Percentiles rank a stretch among this genome's conserved stretches.
These are phyloP conservation scores for Lasioglossum zephyrum DNA, from an alignment of 2,888 invertebrate species.

Conservation along the genomic window DNA sequence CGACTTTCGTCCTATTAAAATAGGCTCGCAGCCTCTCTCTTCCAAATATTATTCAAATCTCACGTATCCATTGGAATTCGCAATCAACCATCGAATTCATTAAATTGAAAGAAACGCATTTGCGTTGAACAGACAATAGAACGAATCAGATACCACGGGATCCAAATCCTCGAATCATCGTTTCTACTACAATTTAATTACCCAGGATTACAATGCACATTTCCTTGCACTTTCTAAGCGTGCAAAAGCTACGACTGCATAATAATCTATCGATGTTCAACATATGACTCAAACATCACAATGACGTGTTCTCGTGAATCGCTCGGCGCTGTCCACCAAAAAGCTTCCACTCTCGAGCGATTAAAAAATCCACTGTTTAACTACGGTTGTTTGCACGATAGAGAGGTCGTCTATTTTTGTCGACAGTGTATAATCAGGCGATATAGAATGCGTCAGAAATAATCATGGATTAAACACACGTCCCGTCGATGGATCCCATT, in stretches of 20 bases:
- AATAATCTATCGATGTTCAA: background rate
- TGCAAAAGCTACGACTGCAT: background rate
- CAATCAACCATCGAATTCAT: background rate
- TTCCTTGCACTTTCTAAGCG: background rate
- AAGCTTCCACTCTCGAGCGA: background rate
- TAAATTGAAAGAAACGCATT: background rate
- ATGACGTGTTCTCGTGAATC: background rate
- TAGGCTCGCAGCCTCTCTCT: background rate
- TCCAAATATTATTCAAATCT: background rate
- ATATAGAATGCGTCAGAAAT: constrained; percentile 36
- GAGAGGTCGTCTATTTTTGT: constrained; percentile 18
- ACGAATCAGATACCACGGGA: background rate
- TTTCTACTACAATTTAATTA: background rate
- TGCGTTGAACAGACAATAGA: background rate
- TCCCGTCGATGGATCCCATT: constrained; percentile 52
- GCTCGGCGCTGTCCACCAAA: background rate
- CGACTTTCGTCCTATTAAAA: constrained; percentile 18
- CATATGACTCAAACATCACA: background rate
- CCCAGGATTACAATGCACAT: no score
- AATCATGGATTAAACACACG: constrained; percentile 66
- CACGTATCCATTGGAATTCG: background rate
- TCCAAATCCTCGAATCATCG: background rate
- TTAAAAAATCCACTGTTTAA: background rate
- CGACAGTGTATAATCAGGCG: constrained; percentile 4
- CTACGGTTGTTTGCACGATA: constrained; percentile 7